Percentiles rank a stretch among this genome's conserved stretches.
Conservation (phyloP, 2,797 vertebrate genomes). For the Sebastes hubbsi region DNA sequence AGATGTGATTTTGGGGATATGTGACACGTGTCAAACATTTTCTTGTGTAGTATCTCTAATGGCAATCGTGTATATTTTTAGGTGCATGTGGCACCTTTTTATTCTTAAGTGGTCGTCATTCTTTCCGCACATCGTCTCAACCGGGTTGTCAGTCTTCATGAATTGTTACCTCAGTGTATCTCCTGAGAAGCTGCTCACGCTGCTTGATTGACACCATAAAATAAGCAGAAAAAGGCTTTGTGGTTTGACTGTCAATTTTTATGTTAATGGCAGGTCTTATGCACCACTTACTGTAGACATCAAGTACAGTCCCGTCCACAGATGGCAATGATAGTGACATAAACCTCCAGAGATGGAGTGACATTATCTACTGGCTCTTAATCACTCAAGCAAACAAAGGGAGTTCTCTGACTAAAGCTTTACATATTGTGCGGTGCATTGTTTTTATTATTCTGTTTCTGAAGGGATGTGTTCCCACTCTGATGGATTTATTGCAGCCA, state of each 20-base stretch:
- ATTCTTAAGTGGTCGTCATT: constrained; percentile 22
- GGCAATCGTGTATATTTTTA: constrained; percentile 57
- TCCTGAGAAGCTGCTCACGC: constrained; percentile 37
- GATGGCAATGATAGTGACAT: constrained; percentile 19
- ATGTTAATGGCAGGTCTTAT: constrained; percentile 44
- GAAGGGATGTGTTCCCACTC: constrained; percentile 29
- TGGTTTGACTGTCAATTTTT: constrained; percentile 38
- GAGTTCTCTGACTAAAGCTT: constrained; percentile 10
- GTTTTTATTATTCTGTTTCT: constrained; percentile 29
- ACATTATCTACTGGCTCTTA: constrained; percentile 26
- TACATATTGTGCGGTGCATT: constrained; percentile 18
- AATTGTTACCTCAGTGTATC: constrained; percentile 30
- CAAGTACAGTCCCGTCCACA: constrained; percentile 4
- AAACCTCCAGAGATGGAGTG: constrained; percentile 13
- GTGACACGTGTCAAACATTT: constrained; percentile 41
- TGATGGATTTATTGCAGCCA: constrained; percentile 34
- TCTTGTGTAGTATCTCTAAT: constrained; percentile 7
- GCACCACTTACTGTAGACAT: constrained; percentile 17
- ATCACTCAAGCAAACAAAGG: constrained; percentile 36
- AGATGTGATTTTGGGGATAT: constrained; percentile 17
- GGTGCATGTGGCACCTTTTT: constrained; percentile 25
- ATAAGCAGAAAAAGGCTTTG: constrained; percentile 38
- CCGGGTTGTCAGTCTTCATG: constrained; percentile 49
- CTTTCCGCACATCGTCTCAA: constrained; percentile 17
- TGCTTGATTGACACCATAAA: constrained; percentile 55